A percentile compares a stretch with the other conserved stretches of the same genome.
Conservation (phyloP, 2,888 invertebrate species). For the Tenodera sinensis region DNA sequence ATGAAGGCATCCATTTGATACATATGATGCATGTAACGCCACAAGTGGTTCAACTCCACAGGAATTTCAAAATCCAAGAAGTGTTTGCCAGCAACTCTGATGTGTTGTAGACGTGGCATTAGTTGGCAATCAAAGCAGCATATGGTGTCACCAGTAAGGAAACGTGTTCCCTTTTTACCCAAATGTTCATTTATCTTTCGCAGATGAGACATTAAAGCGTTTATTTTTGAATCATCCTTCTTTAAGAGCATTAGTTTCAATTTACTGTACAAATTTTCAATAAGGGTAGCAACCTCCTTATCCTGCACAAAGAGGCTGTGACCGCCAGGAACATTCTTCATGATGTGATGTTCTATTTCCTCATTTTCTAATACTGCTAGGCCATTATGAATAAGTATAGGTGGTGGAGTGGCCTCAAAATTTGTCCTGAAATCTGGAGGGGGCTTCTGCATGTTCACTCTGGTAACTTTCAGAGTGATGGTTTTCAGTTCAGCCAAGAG, state of each 20-base stretch:
- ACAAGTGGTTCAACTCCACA: constrained; percentile 71
- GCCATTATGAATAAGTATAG: constrained; percentile 89
- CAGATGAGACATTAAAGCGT: constrained; percentile 75
- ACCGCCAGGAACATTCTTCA: constrained; percentile 93
- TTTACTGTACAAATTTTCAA: constrained; percentile 97
- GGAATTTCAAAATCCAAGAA: constrained; percentile 59
- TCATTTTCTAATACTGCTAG: constrained; percentile 92
- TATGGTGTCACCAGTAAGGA: constrained; percentile 95
- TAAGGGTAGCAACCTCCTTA: constrained; percentile 90
- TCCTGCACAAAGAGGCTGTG: constrained; percentile 94
- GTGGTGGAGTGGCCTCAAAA: constrained; percentile 92
- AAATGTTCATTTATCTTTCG: constrained; percentile 86
- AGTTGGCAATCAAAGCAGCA: constrained; percentile 99
- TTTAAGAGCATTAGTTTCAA: constrained; percentile 93
- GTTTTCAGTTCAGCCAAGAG: no score
- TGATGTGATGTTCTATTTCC: constrained; percentile 92
- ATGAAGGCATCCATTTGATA: constrained; percentile 98
- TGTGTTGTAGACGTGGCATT: constrained; percentile 97
- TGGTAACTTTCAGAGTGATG: no score
- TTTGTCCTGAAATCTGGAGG: constrained; percentile 90
- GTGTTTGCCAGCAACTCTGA: constrained; percentile 81
- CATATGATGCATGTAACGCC: constrained; percentile 98
- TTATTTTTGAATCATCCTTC: constrained; percentile 81
- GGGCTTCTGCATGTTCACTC: no score
- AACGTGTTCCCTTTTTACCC: constrained; percentile 80